These are phyloP conservation scores for Smithornis capensis DNA, from an alignment of 2,113 vertebrate genomes.

Conservation along the genomic window DNA sequence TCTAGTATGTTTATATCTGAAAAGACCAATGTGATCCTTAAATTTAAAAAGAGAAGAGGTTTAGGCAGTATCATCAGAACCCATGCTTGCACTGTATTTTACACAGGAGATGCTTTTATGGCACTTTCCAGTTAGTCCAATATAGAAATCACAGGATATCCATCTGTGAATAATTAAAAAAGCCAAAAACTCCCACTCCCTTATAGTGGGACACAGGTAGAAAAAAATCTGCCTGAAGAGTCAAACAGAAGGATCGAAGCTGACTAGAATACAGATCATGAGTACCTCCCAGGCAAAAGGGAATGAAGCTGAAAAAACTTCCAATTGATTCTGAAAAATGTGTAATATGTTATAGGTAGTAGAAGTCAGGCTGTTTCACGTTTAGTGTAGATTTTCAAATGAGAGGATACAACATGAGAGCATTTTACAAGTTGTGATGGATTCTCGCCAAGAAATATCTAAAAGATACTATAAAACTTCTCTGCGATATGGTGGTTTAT, in stretches of 20 bases:
- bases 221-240: background rate
- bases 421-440: background rate
- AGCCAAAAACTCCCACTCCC: background rate
- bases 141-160: background rate
- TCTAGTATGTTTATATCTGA: background rate
- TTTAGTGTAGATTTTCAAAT: background rate
- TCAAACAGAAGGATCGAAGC: background rate
- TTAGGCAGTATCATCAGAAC: background rate
- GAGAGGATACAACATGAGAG: background rate
- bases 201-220: background rate
- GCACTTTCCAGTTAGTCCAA: background rate
- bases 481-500: background rate
- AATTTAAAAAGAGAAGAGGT: background rate
- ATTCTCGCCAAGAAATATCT: background rate
- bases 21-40: background rate
- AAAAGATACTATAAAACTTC: background rate
- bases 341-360: background rate
- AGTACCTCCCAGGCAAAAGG: background rate
- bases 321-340: background rate
- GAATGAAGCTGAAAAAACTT: background rate
- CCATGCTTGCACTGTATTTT: background rate
- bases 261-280: background rate
- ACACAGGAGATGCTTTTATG: background rate
- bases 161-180: background rate
- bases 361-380: background rate